A percentile compares a stretch with the other conserved stretches of the same genome.
These are phyloP conservation scores for Yponomeuta plumbellus DNA, from an alignment of 2,888 invertebrate genomes.

Conservation along the genomic window DNA sequence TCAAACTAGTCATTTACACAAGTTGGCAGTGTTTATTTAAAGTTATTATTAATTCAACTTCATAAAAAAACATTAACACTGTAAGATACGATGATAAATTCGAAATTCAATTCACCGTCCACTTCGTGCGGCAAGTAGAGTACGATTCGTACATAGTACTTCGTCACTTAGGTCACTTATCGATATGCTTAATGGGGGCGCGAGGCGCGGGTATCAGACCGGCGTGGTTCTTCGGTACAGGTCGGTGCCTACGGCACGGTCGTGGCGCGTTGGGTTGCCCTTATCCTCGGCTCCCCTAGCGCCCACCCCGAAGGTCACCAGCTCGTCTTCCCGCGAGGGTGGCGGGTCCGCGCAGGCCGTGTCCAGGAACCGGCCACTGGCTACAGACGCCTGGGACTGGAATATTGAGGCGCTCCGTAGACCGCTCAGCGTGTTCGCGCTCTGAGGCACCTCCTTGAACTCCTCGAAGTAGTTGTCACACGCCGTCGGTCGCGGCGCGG, in stretches of 20 bases:
- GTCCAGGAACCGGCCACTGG: constrained; percentile 82
- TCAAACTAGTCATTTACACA: constrained; percentile 41
- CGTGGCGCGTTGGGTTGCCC: constrained; percentile 50
- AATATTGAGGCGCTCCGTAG: constrained; percentile 68
- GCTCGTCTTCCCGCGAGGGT: constrained; percentile 79
- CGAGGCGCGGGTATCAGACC: constrained; percentile 59
- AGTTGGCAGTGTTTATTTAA: constrained; percentile 73
- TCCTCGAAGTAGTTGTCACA: constrained; percentile 78
- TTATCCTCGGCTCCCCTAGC: constrained; percentile 47
- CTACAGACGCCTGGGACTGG: constrained; percentile 76
- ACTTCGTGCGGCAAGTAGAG: constrained; percentile 20
- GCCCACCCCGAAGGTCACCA: constrained; percentile 83
- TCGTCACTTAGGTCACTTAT: constrained; percentile 62
- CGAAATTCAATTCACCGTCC: constrained; percentile 39
- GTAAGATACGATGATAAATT: constrained; percentile 57
- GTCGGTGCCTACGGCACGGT: constrained; percentile 72
- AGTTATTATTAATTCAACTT: constrained; percentile 49
- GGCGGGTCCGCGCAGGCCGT: constrained; percentile 80
- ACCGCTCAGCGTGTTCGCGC: constrained; percentile 67
- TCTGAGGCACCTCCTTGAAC: constrained; percentile 72
- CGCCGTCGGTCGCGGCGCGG: constrained; percentile 78
- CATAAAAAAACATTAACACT: constrained; percentile 45
- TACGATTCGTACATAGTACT: constrained; percentile 37
- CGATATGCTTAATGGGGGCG: constrained; percentile 60
- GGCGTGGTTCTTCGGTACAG: constrained; percentile 78